Conservation (phyloP, 2,797 vertebrate genomes). For the Cossypha heuglini region DNA sequence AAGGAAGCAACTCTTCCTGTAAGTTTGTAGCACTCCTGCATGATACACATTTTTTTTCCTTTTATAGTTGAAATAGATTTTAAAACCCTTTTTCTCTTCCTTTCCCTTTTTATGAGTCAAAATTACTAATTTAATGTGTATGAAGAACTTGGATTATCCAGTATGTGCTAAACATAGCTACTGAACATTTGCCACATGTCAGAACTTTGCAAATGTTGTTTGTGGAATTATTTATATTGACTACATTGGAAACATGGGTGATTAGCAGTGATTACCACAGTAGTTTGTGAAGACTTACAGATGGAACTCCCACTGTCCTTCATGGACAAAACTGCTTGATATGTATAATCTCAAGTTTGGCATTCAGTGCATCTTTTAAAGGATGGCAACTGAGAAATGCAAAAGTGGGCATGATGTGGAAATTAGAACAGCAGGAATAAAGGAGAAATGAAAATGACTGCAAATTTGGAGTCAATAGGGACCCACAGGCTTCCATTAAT, state of each 20-base stretch:
- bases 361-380: background rate
- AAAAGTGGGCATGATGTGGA: background rate
- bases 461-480: background rate
- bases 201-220: conserved; percentile 76
- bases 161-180: conserved; percentile 72
- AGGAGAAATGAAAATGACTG: background rate
- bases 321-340: conserved; percentile 58
- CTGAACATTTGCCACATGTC: conserved; percentile 73
- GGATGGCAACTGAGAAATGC: background rate
- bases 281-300: conserved; percentile 62
- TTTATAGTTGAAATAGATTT: background rate
- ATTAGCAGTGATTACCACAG: conserved; percentile 65
- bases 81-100: background rate
- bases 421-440: background rate
- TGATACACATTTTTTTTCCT: background rate
- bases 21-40: background rate
- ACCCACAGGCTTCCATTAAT: background rate
- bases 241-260: conserved; percentile 62
- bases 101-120: conserved; percentile 33
- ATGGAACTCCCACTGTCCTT: conserved; percentile 71
- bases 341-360: background rate
- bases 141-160: conserved; percentile 42
- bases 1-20: background rate
- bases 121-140: conserved; percentile 46
- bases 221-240: conserved; percentile 75